Percentiles rank a stretch among this genome's conserved stretches.
These are phyloP conservation scores for Zosterops lateralis DNA, from an alignment of 2,113 vertebrate genomes.

Conservation along the genomic window DNA sequence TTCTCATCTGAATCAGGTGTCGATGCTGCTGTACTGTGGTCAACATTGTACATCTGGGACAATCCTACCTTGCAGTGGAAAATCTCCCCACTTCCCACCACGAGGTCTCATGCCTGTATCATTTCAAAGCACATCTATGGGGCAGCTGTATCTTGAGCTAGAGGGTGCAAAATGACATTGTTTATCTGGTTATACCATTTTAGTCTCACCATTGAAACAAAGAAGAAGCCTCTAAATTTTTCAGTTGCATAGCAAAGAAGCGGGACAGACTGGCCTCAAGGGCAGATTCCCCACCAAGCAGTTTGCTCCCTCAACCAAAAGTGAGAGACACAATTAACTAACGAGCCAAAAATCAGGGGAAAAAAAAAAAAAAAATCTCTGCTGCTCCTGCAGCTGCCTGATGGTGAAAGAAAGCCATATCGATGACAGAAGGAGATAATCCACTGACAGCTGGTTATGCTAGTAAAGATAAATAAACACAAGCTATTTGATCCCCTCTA, in stretches of 20 bases:
- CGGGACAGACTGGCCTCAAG: not conserved
- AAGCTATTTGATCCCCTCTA: slow-evolving; percentile 7
- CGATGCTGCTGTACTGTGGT: not conserved
- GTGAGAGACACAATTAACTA: not conserved
- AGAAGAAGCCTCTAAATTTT: not conserved
- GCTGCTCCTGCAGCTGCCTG: slow-evolving; percentile 28
- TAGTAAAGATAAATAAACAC: slow-evolving; percentile 49
- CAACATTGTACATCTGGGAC: not conserved
- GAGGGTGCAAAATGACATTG: not conserved
- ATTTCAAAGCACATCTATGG: not conserved
- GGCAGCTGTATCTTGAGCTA: not conserved
- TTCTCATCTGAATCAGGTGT: not conserved
- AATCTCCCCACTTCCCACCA: not conserved
- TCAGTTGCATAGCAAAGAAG: not conserved
- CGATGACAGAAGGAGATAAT: slow-evolving; percentile 44
- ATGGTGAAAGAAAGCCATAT: slow-evolving; percentile 8
- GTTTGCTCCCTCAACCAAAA: not conserved
- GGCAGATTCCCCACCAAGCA: not conserved
- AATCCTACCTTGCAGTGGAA: not conserved
- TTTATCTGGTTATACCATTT: not conserved
- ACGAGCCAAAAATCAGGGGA: not conserved
- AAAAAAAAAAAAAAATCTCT: not conserved
- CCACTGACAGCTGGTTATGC: slow-evolving; percentile 28
- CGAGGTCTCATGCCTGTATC: not conserved
- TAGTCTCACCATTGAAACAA: not conserved